Evolutionary conservation across 2,113 vertebrate genomes (phyloP), one percentile per base, ranked within the genome.

Genomic region (Clupea harengus): DNA sequence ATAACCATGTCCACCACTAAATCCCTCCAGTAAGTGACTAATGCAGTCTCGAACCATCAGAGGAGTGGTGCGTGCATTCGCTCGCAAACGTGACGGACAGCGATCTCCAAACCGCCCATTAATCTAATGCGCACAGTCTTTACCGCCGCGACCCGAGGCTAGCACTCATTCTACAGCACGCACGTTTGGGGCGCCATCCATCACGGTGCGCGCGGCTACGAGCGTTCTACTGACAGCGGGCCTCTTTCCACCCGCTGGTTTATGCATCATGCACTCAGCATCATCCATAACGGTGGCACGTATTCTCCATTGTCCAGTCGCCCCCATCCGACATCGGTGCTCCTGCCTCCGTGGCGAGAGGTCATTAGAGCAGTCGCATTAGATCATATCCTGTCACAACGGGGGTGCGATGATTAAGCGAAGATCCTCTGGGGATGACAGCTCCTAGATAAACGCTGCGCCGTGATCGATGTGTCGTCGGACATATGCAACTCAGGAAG

Each of bases 401-500:
- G 13, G 72, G 39, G 25, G 72, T 5, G 11, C 72, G 2, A 78
- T 39, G 72, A 78, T 78, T 32, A 32, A 72, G 64, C 64, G 32
- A 39, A 78, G 25, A 32, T 32, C 72, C 72, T 15, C 11, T 17
- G 28, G 10, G 11, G 32, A 17, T 32, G 72, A 9, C 64, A 32
- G 72, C 28, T 39, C 13, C 72, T 5, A 32, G 28, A 78, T 78
- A 78, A 78, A 78, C 72, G 28, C 15, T 39, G 25, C 28, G 72
- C 28, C 28, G 10, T 78, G 72, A 78, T 78, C 32, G 32, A 78
- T 78, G 72, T 78, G 72, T 32, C 72, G 15, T 15, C 72, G 13
- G 28, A 72, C 64, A 78, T 78, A 78, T 78, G 72, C 72, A 78
- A 78, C 72, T 78, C 72, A 78, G 32, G 32, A 78, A 44, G 28